These are phyloP conservation scores for Chloroceryle inda DNA, from an alignment of 2,797 vertebrate species.

Conservation along the genomic window DNA sequence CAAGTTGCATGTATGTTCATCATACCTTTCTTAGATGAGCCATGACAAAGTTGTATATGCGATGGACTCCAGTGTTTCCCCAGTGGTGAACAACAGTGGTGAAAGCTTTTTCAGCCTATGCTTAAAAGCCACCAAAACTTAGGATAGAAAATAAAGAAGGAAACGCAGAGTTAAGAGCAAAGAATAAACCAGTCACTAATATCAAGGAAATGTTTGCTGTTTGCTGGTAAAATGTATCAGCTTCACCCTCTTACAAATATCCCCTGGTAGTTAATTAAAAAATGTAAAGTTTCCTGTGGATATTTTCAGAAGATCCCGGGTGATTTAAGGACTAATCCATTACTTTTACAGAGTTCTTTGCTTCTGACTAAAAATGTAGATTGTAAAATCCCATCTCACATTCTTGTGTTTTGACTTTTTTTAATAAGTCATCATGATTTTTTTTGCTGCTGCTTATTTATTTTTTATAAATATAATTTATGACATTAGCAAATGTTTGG, in stretches of 20 bases:
- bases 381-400: neutral
- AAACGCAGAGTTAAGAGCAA: neutral
- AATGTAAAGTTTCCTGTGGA: neutral
- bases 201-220: neutral
- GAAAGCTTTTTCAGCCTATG: neutral
- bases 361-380: neutral
- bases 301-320: constrained; percentile 40
- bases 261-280: constrained; percentile 42
- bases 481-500: neutral
- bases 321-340: constrained; percentile 21
- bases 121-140: neutral
- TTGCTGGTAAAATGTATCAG: neutral
- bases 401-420: neutral
- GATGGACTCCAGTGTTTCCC: neutral
- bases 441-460: neutral
- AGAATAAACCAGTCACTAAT: neutral
- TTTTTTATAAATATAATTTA: neutral
- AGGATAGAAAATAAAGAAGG: neutral
- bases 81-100: fast-evolving
- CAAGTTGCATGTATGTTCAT: neutral
- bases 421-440: neutral
- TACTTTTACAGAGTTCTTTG: neutral
- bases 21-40: neutral
- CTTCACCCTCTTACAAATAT: constrained; percentile 8
- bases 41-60: too few species aligned